Base-by-base conservation (phyloP, 2,888 invertebrate genomes). In the Leptopilina myrica region DNA sequence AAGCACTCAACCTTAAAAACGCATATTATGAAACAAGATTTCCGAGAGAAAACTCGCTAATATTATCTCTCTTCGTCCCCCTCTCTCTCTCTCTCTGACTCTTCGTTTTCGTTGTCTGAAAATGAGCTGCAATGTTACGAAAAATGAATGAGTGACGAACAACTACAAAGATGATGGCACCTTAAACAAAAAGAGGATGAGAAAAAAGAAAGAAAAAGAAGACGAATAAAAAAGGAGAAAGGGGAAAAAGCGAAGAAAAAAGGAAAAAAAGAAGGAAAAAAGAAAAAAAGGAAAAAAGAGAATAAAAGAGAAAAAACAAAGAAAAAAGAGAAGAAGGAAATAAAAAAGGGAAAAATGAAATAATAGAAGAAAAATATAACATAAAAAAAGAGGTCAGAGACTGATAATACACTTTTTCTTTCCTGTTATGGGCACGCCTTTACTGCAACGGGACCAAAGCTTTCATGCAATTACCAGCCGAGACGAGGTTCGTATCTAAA, bases 391-490 rank as follows among this genome's bases (percentile, higher is more conserved):
- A 75, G 64, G 62, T 69, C 75, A 64, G 76, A 81, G 80, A 66
- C 15, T 79, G 86, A 88, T 88, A 87, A 88, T 86, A 85, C 85
- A 86, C 83, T 84, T 84, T 86, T 81, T 79, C 78, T 73, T 26
- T 64, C 46, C 53, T 53, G 78, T 73, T 64, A 59, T 59, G 64
- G 76, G 49, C 64, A 56, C 77, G 75, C 75, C 62, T 77, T 77
- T 78, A 46, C 79, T 78, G 77, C 78, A 81, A 79, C 81, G 76
- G 75, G 82, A 76, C 83, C 80, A 65, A 64, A 82, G 59, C 86
- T 87, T 86, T 88, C 86, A 84, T 85, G 86, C 88, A 88, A 89
- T 89, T 89, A 89, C 85, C 85, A 85, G 87, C 82, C 86, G 82
- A 89, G 87, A 87, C 86, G 84, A 81, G 84, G 80, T 77, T 80